phyloP scores from a whole-genome alignment of 1,140 invertebrate species.

The Leptestheria dahalacensis region DNA sequence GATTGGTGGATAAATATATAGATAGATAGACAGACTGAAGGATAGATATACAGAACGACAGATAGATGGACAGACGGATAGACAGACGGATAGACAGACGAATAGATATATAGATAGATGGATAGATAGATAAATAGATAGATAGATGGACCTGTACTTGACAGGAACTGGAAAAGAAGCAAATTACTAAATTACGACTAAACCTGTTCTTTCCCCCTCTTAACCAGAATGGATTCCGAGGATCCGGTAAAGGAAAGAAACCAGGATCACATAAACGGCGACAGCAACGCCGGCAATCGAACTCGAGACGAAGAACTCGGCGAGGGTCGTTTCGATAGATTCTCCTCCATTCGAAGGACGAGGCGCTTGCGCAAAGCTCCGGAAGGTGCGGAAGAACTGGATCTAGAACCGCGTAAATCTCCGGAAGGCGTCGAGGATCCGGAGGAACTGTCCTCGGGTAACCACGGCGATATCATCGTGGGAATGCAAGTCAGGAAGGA shows the following conservation, averaged over 20 bases:
- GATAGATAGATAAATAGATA: too few species aligned
- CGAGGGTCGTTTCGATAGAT: constrained; percentile 63
- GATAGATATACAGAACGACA: too few species aligned
- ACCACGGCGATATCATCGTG: constrained; percentile 4
- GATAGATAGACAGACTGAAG: too few species aligned
- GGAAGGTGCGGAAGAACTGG: constrained; percentile 28
- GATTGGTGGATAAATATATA: too few species aligned
- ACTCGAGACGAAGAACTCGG: constrained; percentile 28
- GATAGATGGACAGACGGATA: too few species aligned
- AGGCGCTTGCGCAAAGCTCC: constrained; percentile 59
- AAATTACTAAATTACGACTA: constrained; percentile 8
- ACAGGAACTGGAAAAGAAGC: too few species aligned
- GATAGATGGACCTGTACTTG: too few species aligned
- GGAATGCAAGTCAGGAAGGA: constrained; percentile 13
- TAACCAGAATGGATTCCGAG: constrained; percentile 16
- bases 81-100: too few species aligned
- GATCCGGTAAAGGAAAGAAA: constrained; percentile 19
- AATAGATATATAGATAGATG: too few species aligned
- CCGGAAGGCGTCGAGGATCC: constrained; percentile 16
- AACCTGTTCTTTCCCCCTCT: neutral
- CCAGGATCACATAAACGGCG: constrained; percentile 17
- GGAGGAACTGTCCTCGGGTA: constrained; percentile 2
- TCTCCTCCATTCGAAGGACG: constrained; percentile 61
- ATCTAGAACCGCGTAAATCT: constrained; percentile 13
- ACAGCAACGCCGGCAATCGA: neutral